Evolutionary conservation across 2,797 vertebrate species (phyloP).

Genomic region (Propithecus perrieri): DNA sequence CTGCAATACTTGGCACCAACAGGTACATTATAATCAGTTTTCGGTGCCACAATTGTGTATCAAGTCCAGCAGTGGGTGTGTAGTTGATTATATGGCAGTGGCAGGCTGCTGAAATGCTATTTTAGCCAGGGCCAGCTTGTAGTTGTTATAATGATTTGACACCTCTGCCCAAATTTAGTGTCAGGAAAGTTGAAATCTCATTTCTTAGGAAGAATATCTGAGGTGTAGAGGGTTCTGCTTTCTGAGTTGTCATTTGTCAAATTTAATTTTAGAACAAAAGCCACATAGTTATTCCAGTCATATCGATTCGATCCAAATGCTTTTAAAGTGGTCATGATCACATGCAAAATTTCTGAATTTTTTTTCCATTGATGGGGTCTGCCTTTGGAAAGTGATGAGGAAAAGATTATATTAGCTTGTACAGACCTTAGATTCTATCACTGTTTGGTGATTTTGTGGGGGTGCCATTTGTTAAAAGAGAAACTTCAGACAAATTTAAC

Average conservation of each 20-base stretch:
- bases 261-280: slow-evolving; percentile 60
- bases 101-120: slow-evolving; percentile 72
- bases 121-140: slow-evolving; percentile 74
- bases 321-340: slow-evolving; percentile 35
- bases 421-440: slow-evolving; percentile 1
- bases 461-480: background rate
- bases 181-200: slow-evolving; percentile 79
- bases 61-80: slow-evolving; percentile 68
- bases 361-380: background rate
- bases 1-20: slow-evolving; percentile 76
- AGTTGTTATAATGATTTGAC: slow-evolving; percentile 77
- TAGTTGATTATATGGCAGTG: slow-evolving; percentile 70
- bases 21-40: slow-evolving; percentile 66
- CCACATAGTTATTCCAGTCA: background rate
- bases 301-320: slow-evolving; percentile 30
- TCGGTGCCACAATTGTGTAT: slow-evolving; percentile 71
- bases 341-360: background rate
- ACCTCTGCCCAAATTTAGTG: slow-evolving; percentile 75
- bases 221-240: slow-evolving; percentile 66
- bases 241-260: slow-evolving; percentile 76
- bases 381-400: slow-evolving; percentile 19
- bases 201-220: slow-evolving; percentile 78
- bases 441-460: background rate
- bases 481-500: background rate
- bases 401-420: slow-evolving; percentile 18